phyloP scores from a whole-genome alignment of 2,113 vertebrate species.

The Bolborhynchus lineola region DNA sequence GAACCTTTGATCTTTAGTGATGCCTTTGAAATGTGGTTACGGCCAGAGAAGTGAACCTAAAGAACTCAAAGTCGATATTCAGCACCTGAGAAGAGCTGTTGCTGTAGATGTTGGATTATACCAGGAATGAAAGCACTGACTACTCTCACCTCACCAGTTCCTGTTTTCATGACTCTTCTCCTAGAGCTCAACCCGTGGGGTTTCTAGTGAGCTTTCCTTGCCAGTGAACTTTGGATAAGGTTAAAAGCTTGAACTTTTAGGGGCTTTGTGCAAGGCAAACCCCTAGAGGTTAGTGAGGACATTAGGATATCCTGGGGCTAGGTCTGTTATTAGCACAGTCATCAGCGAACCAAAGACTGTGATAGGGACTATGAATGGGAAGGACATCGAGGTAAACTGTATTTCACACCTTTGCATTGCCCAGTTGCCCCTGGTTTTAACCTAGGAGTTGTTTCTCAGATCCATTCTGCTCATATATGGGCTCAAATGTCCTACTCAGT shows the following conservation, averaged over 20 bases:
- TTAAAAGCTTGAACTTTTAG: neutral
- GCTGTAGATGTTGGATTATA: neutral
- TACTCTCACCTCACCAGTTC: neutral
- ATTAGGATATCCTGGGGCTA: neutral
- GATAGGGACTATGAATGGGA: neutral
- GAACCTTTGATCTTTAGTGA: slow-evolving; percentile 70
- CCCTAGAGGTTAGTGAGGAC: neutral
- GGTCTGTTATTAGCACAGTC: neutral
- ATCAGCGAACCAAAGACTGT: neutral
- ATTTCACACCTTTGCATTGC: neutral
- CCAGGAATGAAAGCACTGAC: neutral
- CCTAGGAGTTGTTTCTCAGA: neutral
- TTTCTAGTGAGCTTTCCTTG: neutral
- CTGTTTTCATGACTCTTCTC: neutral
- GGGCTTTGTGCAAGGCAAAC: neutral
- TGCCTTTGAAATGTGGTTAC: slow-evolving; percentile 73
- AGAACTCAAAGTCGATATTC: slow-evolving; percentile 29
- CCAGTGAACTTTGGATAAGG: neutral
- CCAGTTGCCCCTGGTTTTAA: neutral
- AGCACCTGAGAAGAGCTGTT: neutral
- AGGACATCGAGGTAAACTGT: neutral
- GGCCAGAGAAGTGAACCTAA: slow-evolving; percentile 56
- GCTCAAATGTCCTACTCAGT: neutral
- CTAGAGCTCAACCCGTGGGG: neutral
- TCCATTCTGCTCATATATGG: no score